Percentiles rank a stretch among this genome's conserved stretches.
Conservation (phyloP, 2,113 vertebrate species). For the Ochotona princeps region DNA sequence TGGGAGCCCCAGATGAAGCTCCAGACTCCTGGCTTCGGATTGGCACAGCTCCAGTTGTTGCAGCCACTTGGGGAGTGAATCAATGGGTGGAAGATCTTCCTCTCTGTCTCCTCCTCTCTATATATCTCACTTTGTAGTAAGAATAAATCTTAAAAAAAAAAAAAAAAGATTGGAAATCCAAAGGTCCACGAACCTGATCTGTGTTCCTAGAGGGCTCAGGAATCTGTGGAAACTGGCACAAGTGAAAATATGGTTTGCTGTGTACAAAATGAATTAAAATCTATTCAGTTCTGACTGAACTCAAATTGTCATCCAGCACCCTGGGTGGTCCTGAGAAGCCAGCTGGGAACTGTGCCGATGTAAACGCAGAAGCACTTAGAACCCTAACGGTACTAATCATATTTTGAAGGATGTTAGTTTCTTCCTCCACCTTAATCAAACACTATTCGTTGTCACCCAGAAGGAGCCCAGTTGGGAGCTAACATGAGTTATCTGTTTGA, state of each 20-base stretch:
- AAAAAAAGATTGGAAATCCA: not conserved
- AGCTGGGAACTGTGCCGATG: not conserved
- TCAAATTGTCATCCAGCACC: conserved; percentile 22
- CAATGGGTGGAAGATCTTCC: too few species aligned
- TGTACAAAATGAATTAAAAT: conserved; percentile 7
- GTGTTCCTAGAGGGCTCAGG: not conserved
- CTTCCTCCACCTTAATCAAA: conserved; percentile 26
- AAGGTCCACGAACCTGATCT: not conserved
- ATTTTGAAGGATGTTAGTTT: conserved; percentile 45
- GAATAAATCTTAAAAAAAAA: too few species aligned
- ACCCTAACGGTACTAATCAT: not conserved
- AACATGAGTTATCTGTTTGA: conserved; percentile 16
- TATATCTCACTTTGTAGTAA: too few species aligned
- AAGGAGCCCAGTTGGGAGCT: not conserved
- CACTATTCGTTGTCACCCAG: conserved; percentile 32
- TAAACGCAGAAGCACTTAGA: conserved; percentile 21
- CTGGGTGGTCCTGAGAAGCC: conserved; percentile 47
- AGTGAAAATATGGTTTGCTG: conserved; percentile 26
- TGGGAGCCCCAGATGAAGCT: too few species aligned
- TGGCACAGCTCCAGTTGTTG: too few species aligned
- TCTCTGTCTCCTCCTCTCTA: too few species aligned
- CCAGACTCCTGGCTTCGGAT: too few species aligned
- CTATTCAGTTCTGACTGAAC: conserved; percentile 14
- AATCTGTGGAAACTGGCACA: not conserved
- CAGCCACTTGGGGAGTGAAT: too few species aligned